Evolutionary conservation across 2,113 vertebrate genomes (phyloP), one percentile per base, ranked within the genome.

Genomic region (Hippocampus barbouri): DNA sequence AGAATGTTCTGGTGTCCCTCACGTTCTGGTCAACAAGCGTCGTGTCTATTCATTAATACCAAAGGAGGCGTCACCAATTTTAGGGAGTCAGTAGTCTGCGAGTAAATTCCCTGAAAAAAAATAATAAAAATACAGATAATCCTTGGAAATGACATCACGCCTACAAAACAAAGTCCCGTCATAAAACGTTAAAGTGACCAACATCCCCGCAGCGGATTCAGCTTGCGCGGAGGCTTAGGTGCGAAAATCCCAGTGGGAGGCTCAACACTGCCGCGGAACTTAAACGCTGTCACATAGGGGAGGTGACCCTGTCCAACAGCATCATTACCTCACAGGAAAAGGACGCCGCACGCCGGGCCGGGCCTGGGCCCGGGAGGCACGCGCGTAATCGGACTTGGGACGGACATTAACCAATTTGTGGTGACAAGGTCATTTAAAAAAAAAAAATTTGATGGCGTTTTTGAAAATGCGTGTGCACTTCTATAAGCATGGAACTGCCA

Each of bases 171-270:
- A 23, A 45, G 53, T 66, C 65, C 78, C 83, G 86, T 88, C 89
- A 88, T 23, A 57, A 76, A 57, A 51, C 65, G 77, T 87, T 77
- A 85, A 85, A 83, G 70, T 86, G 80, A 81, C 59, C 66, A 49
- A 71, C 66, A 54, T 34, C 57, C 54, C 43, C 0, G 65, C 78
- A 60, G 73, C 80, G 83, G 70, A 75, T 87, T 81, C 84, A 85
- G 82, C 81, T 86, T 83, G 81, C 40, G 23, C 66, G 38, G 73
- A 79, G 59, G 74, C 77, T 69, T 70, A 83, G 67, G 65, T 64
- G 63, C 73, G 69, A 63, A 72, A 71, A 80, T 79, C 69, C 62
- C 65, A 73, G 76, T 62, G 40, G 21, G 63, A 14, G 43, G 80
- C 74, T 69, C 60, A 38, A 38, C 60, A 83, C 72, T 62, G 77